phyloP scores from a whole-genome alignment of 1,140 invertebrate species.

The Babylonia areolata region DNA sequence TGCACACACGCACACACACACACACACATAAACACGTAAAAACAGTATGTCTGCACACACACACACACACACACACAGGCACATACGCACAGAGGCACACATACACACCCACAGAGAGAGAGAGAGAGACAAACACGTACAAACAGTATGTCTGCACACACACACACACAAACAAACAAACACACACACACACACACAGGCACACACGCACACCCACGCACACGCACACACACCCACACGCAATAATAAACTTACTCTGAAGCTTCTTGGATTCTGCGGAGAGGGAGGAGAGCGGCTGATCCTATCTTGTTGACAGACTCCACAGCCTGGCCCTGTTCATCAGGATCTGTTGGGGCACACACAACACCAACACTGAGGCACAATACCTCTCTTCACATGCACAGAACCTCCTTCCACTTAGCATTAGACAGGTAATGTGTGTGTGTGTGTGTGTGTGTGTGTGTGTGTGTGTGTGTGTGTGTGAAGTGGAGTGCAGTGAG shows the following conservation, averaged over 20 bases:
- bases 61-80: neutral
- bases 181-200: neutral
- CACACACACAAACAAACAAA: neutral
- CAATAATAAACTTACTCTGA: slow-evolving; percentile 64
- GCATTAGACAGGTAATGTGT: too few species aligned
- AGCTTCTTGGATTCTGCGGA: slow-evolving; percentile 70
- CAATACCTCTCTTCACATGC: too few species aligned
- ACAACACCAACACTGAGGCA: too few species aligned
- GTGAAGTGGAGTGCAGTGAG: too few species aligned
- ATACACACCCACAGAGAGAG: neutral
- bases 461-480: too few species aligned
- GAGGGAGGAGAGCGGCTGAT: slow-evolving; percentile 64
- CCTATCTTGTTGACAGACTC: slow-evolving; percentile 74
- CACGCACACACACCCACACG: neutral
- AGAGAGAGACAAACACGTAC: neutral
- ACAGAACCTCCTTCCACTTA: too few species aligned
- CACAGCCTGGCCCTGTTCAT: slow-evolving; percentile 59
- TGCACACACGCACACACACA: too few species aligned
- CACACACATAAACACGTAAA: too few species aligned
- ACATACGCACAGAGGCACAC: neutral
- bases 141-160: neutral
- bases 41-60: neutral
- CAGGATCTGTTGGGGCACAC: slow-evolving; percentile 32
- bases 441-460: too few species aligned
- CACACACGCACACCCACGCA: neutral